Conservation (phyloP, 2,113 vertebrate species). For the Ictalurus punctatus region DNA sequence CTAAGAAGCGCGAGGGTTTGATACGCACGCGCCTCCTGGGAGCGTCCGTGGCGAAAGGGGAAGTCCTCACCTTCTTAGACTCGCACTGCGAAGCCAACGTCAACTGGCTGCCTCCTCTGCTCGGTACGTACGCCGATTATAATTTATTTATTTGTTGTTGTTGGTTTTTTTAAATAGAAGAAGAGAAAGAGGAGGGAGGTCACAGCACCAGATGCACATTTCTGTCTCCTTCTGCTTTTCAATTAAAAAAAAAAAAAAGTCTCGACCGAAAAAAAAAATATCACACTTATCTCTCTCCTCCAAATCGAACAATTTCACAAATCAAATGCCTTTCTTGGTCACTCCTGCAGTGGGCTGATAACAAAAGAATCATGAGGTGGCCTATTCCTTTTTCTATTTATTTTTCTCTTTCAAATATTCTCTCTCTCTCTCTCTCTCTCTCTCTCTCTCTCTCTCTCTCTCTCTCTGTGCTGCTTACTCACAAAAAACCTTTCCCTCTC, state of each 20-base stretch:
- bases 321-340: constrained; percentile 46
- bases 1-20: constrained; percentile 85
- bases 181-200: neutral
- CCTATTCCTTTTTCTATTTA: constrained; percentile 11
- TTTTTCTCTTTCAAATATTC: neutral
- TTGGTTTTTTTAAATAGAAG: neutral
- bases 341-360: constrained; percentile 42
- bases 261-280: constrained; percentile 7
- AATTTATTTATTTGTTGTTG: neutral
- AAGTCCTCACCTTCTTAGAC: constrained; percentile 86
- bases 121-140: constrained; percentile 75
- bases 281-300: constrained; percentile 40
- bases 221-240: constrained; percentile 5
- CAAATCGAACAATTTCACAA: constrained; percentile 52
- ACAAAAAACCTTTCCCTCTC: neutral
- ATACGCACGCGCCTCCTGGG: constrained; percentile 86
- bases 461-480: neutral
- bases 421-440: neutral
- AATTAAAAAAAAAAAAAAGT: constrained; percentile 9
- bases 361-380: constrained; percentile 31
- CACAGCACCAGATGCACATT: neutral
- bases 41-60: constrained; percentile 82
- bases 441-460: neutral
- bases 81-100: constrained; percentile 92
- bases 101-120: constrained; percentile 87